phyloP scores from a whole-genome alignment of 2,888 invertebrate genomes.

The Coenonympha glycerion region DNA sequence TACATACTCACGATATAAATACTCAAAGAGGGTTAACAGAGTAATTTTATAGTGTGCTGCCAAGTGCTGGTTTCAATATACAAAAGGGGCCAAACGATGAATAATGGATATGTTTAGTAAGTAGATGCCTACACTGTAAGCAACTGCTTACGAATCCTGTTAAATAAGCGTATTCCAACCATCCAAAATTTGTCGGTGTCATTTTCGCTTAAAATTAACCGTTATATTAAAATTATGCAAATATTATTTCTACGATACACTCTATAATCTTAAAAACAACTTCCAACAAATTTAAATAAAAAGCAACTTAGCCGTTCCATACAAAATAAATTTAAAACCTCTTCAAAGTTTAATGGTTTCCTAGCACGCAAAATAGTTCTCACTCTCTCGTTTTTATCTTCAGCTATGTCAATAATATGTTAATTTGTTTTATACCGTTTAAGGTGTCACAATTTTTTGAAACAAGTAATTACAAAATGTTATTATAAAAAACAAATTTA shows the following conservation, averaged over 20 bases:
- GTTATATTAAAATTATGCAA: constrained; percentile 8
- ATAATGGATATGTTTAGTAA: neutral
- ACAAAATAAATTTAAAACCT: constrained; percentile 9
- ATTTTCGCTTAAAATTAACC: neutral
- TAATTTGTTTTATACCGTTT: neutral
- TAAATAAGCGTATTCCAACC: neutral
- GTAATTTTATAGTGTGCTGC: neutral
- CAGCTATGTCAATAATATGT: neutral
- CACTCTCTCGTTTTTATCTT: neutral
- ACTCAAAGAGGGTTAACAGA: neutral
- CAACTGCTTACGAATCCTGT: neutral
- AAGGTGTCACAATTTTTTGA: too few species aligned
- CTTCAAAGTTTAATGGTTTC: neutral
- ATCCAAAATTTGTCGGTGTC: neutral
- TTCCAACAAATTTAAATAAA: constrained; percentile 14
- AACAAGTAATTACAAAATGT: too few species aligned
- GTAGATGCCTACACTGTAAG: too few species aligned
- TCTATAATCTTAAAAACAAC: constrained; percentile 10
- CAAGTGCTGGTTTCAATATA: neutral
- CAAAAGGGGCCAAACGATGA: neutral
- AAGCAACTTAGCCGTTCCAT: constrained; percentile 7
- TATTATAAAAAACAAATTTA: too few species aligned
- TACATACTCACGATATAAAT: too few species aligned
- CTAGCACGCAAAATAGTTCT: neutral
- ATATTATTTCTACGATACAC: constrained; percentile 9